A percentile compares a stretch with the other conserved stretches of the same genome.
phyloP scores from a whole-genome alignment of 2,113 vertebrate species.

The Onychostoma macrolepis region DNA sequence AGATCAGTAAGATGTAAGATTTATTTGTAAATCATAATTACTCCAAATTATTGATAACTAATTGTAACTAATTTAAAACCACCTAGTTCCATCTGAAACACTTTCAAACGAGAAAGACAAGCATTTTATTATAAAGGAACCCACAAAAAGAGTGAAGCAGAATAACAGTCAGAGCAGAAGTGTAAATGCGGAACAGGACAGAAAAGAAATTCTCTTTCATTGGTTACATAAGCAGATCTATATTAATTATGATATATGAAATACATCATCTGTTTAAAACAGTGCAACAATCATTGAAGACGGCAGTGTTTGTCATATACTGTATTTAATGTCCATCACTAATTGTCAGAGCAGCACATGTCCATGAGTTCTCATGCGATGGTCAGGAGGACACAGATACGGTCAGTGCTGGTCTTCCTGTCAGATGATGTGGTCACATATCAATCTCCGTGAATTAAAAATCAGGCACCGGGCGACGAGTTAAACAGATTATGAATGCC shows the following conservation, averaged over 20 bases:
- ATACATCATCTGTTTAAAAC: not conserved
- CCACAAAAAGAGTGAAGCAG: not conserved
- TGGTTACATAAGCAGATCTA: not conserved
- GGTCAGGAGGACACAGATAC: constrained; percentile 2
- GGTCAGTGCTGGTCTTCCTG: not conserved
- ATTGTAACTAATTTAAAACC: too few species aligned
- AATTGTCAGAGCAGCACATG: not conserved
- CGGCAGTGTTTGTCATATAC: not conserved
- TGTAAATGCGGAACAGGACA: not conserved
- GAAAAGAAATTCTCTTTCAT: not conserved
- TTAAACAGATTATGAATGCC: too few species aligned
- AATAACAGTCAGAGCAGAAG: not conserved
- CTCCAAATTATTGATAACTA: too few species aligned
- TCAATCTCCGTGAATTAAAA: too few species aligned
- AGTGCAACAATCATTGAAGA: not conserved
- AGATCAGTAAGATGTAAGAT: too few species aligned
- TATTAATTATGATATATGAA: not conserved
- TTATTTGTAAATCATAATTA: too few species aligned
- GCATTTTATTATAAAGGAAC: not conserved
- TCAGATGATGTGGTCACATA: not conserved
- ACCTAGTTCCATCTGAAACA: not conserved
- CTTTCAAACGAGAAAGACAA: not conserved
- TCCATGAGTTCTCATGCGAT: not conserved
- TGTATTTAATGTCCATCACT: not conserved
- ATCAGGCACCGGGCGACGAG: too few species aligned